phyloP scores from a whole-genome alignment of 2,113 vertebrate genomes.

The Ranitomeya imitator region DNA sequence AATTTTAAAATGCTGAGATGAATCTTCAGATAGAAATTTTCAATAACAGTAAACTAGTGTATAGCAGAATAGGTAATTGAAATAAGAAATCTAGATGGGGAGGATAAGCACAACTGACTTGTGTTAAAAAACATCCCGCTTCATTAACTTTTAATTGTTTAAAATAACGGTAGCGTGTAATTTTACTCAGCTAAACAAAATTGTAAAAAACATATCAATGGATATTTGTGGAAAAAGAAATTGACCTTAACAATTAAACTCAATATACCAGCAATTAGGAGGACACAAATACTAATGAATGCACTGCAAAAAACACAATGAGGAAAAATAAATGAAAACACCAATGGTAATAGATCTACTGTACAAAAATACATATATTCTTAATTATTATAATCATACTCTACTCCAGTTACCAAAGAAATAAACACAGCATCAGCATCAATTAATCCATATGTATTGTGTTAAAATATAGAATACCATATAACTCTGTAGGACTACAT shows the following conservation, averaged over 20 bases:
- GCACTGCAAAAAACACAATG: background rate
- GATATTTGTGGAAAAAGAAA: conserved; percentile 32
- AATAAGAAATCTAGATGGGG: conserved; percentile 54
- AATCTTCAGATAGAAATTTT: conserved; percentile 52
- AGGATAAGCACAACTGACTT: conserved; percentile 57
- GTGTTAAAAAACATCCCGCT: conserved; percentile 49
- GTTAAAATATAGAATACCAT: background rate
- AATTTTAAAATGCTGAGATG: conserved; percentile 52
- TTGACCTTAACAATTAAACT: conserved; percentile 46
- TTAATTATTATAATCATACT: background rate
- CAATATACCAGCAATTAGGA: conserved; percentile 21
- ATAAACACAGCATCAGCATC: background rate
- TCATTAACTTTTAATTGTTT: conserved; percentile 58
- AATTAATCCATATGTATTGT: background rate
- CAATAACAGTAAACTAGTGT: conserved; percentile 47
- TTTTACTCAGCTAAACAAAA: conserved; percentile 27
- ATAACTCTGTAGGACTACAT: background rate
- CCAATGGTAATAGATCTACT: background rate
- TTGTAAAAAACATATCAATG: conserved; percentile 14
- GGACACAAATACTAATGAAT: conserved; percentile 31
- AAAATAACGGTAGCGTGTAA: conserved; percentile 32
- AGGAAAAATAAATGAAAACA: conserved; percentile 14
- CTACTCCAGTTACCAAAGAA: background rate
- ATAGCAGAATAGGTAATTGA: conserved; percentile 49
- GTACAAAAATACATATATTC: background rate